A percentile compares a stretch with the other conserved stretches of the same genome.
These are phyloP conservation scores for Dicyema japonicum DNA, from an alignment of 1,140 invertebrate genomes.

Conservation along the genomic window DNA sequence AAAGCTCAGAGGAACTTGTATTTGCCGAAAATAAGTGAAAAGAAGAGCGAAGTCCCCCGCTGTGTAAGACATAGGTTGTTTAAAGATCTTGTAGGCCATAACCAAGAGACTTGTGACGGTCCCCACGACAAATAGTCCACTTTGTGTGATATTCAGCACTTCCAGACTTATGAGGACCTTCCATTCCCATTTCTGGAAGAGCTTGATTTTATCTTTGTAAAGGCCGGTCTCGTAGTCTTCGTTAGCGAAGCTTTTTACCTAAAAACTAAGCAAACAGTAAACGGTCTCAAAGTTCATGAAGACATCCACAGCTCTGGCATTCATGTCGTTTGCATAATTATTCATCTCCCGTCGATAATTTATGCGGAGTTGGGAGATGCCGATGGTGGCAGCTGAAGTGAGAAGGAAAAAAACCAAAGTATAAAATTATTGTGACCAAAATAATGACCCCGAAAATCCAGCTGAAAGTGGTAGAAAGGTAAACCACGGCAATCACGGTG, in stretches of 20 bases:
- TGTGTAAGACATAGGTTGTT: slow-evolving; percentile 30
- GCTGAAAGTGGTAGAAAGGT: slow-evolving; percentile 52
- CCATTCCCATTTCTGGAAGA: slow-evolving; percentile 43
- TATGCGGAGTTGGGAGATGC: slow-evolving; percentile 68
- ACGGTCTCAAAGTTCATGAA: slow-evolving; percentile 76
- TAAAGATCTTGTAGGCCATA: slow-evolving; percentile 39
- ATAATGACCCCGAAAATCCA: slow-evolving; percentile 66
- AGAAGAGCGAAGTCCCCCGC: slow-evolving; percentile 78
- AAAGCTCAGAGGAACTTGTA: slow-evolving; percentile 80
- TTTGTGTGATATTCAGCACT: slow-evolving; percentile 54
- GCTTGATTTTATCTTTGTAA: slow-evolving; percentile 37
- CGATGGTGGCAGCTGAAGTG: slow-evolving; percentile 37
- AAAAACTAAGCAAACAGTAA: slow-evolving; percentile 5
- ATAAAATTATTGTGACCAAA: slow-evolving; percentile 54
- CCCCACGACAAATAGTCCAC: slow-evolving; percentile 49
- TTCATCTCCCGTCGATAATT: slow-evolving; percentile 71
- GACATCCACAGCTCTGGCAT: slow-evolving; percentile 69
- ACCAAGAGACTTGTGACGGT: slow-evolving; percentile 49
- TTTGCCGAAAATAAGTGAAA: slow-evolving; percentile 60
- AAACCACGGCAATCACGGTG: slow-evolving; percentile 58
- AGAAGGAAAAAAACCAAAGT: slow-evolving; percentile 38
- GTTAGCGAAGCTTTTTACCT: slow-evolving; percentile 65
- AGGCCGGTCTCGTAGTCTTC: slow-evolving; percentile 50
- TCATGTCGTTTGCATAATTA: slow-evolving; percentile 50
- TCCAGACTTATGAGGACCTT: slow-evolving; percentile 45